Percentiles rank a stretch among this genome's conserved stretches.
These are phyloP conservation scores for Megalonaias nervosa DNA, from an alignment of 1,140 invertebrate genomes.

Conservation along the genomic window DNA sequence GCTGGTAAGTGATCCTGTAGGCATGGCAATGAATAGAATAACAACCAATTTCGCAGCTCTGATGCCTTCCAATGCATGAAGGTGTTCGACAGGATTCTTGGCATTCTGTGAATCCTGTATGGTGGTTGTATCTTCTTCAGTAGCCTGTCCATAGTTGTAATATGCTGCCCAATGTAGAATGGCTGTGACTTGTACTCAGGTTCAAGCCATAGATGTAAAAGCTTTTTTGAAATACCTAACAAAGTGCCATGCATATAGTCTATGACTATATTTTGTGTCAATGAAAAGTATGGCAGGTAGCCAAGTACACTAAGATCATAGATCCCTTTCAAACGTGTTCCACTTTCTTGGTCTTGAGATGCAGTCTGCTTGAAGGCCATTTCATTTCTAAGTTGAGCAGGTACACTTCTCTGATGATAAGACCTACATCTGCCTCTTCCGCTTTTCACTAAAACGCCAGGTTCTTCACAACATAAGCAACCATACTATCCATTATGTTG, in stretches of 20 bases:
- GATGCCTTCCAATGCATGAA: too few species aligned
- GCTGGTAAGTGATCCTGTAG: too few species aligned
- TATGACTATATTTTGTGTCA: constrained; percentile 11
- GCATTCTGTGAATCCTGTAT: too few species aligned
- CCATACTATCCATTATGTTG: constrained; percentile 26
- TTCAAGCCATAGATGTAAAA: constrained; percentile 15
- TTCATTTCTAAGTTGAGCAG: background rate
- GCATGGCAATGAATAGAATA: too few species aligned
- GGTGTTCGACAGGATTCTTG: too few species aligned
- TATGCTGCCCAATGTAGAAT: background rate
- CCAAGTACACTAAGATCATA: constrained; percentile 1
- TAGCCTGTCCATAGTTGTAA: background rate
- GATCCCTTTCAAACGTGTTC: background rate
- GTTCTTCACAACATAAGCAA: constrained; percentile 22
- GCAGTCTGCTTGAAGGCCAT: background rate
- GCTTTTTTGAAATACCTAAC: constrained; percentile 12
- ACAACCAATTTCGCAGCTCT: too few species aligned
- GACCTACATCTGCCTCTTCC: constrained; percentile 18
- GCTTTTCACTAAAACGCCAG: constrained; percentile 12
- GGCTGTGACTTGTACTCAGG: background rate
- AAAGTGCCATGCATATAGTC: constrained; percentile 25
- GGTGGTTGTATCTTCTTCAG: too few species aligned
- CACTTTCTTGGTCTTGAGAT: background rate
- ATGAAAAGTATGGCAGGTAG: constrained; percentile 12
- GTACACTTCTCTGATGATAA: constrained; percentile 15